These are phyloP conservation scores for Acronicta psi DNA, from an alignment of 2,888 invertebrate genomes.

Conservation along the genomic window DNA sequence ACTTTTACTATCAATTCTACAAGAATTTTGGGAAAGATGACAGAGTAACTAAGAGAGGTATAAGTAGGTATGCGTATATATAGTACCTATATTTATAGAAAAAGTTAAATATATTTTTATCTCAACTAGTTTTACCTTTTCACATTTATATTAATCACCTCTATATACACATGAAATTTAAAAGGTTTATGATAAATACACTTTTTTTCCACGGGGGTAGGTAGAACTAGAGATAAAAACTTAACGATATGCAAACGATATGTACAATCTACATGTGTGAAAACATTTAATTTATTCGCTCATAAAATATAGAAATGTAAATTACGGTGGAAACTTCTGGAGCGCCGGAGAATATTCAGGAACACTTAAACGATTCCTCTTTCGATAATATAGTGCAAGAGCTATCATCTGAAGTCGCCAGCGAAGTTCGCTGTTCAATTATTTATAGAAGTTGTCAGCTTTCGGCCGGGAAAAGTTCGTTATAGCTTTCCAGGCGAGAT, in stretches of 20 bases:
- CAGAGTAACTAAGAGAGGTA: too few relatives aligned
- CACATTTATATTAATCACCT: too few relatives aligned
- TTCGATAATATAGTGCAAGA: slow-evolving; percentile 54
- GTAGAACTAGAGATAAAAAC: too few relatives aligned
- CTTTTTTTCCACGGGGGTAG: too few relatives aligned
- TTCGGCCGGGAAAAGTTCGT: slow-evolving; percentile 44
- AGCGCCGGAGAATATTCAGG: slow-evolving; percentile 41
- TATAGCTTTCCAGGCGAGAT: slow-evolving; percentile 22
- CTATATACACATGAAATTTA: too few relatives aligned
- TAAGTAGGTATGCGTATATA: too few relatives aligned
- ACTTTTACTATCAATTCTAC: background rate
- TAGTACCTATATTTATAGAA: too few relatives aligned
- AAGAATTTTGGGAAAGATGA: too few relatives aligned
- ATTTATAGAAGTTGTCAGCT: slow-evolving; percentile 61
- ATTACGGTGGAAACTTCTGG: slow-evolving; percentile 42
- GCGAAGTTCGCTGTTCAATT: slow-evolving; percentile 62
- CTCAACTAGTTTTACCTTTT: too few relatives aligned
- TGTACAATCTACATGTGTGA: slow-evolving; percentile 3
- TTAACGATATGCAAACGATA: background rate
- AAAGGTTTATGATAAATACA: too few relatives aligned
- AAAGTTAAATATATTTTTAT: too few relatives aligned
- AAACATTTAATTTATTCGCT: slow-evolving; percentile 37
- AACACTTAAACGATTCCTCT: slow-evolving; percentile 49
- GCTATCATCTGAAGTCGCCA: slow-evolving; percentile 55
- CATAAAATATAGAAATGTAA: slow-evolving; percentile 50